A percentile compares a stretch with the other conserved stretches of the same genome.
Evolutionary conservation across 2,888 invertebrate species (phyloP).

Genomic region (Busseola fusca): DNA sequence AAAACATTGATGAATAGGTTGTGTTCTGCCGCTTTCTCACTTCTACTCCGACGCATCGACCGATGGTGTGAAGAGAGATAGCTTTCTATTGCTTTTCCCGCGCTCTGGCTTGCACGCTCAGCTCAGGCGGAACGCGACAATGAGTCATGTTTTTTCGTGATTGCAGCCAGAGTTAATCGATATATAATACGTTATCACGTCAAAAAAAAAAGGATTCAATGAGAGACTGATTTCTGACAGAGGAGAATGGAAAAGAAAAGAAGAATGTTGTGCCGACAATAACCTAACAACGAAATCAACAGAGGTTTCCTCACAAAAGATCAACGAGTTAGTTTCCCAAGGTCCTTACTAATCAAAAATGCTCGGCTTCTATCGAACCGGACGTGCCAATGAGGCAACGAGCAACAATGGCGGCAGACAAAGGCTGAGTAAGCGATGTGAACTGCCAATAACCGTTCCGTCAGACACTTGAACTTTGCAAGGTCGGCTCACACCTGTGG

Average conservation of each 20-base stretch:
- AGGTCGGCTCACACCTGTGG: conserved; percentile 47
- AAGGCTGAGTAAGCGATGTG: conserved; percentile 47
- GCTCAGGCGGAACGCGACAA: too few relatives aligned
- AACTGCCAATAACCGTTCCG: conserved; percentile 57
- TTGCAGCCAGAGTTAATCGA: too few relatives aligned
- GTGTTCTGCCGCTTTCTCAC: too few relatives aligned
- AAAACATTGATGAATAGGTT: too few relatives aligned
- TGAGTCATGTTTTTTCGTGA: too few relatives aligned
- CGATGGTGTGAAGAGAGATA: too few relatives aligned
- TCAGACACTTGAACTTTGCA: conserved; percentile 57
- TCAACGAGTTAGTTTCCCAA: conserved; percentile 7
- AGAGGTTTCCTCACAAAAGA: conserved; percentile 18
- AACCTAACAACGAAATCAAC: background rate
- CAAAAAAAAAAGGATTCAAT: too few relatives aligned
- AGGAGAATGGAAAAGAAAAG: background rate
- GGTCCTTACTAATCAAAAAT: conserved; percentile 34
- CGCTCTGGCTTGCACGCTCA: too few relatives aligned
- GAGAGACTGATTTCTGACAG: background rate
- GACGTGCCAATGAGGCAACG: conserved; percentile 46
- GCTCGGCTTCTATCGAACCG: conserved; percentile 35
- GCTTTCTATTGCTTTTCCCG: too few relatives aligned
- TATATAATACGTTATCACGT: too few relatives aligned
- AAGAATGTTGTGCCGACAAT: background rate
- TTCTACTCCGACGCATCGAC: too few relatives aligned
- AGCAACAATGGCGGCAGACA: conserved; percentile 50